Conservation (phyloP, 2,113 vertebrate genomes). For the Suricata suricatta region DNA sequence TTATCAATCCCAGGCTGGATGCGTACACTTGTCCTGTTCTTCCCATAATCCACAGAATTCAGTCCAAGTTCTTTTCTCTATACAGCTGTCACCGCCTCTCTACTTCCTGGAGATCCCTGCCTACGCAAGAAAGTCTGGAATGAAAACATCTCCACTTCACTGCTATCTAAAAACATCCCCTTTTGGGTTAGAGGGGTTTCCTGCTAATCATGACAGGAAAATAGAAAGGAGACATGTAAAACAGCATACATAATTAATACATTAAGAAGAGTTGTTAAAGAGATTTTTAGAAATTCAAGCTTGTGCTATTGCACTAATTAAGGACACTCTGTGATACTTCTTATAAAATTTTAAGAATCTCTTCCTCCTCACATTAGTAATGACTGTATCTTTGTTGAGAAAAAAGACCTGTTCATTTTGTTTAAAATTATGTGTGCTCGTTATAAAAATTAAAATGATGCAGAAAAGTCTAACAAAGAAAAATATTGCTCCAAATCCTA, state of each 20-base stretch:
- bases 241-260: conserved; percentile 54
- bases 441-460: conserved; percentile 49
- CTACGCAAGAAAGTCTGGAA: background rate
- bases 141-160: conserved; percentile 13
- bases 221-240: conserved; percentile 36
- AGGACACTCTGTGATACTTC: background rate
- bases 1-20: background rate
- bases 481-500: background rate
- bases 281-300: conserved; percentile 42
- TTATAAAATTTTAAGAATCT: conserved; percentile 14
- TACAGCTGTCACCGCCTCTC: background rate
- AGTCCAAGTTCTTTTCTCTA: background rate
- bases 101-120: background rate
- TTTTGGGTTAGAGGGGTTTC: background rate
- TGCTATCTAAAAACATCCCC: conserved; percentile 45
- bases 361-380: background rate
- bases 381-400: background rate
- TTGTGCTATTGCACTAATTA: conserved; percentile 62
- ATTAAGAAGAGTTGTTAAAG: conserved; percentile 38
- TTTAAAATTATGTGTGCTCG: conserved; percentile 8
- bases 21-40: background rate
- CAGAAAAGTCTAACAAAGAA: background rate
- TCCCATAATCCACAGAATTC: background rate
- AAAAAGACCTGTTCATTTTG: background rate
- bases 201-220: conserved; percentile 38